Percentiles rank a stretch among this genome's conserved stretches.
phyloP scores from a whole-genome alignment of 2,888 invertebrate genomes.

The Xanthia icteritia region DNA sequence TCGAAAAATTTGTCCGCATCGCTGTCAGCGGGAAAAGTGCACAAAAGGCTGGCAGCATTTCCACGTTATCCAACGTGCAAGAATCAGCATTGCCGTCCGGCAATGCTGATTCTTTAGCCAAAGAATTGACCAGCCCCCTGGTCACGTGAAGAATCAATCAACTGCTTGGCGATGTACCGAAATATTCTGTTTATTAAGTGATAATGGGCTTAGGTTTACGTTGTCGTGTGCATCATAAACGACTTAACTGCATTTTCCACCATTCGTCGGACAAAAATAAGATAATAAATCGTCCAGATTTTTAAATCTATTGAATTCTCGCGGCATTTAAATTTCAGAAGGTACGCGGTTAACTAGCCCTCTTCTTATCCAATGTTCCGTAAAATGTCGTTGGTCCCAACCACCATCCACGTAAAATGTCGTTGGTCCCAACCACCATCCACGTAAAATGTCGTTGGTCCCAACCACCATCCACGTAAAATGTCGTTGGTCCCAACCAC shows the following conservation, averaged over 20 bases:
- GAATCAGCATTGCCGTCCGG: too few relatives aligned
- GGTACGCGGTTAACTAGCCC: not conserved
- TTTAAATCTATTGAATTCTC: not conserved
- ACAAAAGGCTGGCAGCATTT: too few relatives aligned
- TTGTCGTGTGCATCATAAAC: not conserved
- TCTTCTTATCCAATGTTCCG: not conserved
- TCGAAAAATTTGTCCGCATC: too few relatives aligned
- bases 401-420: not conserved
- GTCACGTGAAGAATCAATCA: too few relatives aligned
- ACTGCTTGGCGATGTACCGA: too few relatives aligned
- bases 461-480: constrained; percentile 9
- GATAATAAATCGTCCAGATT: not conserved
- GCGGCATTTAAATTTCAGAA: not conserved
- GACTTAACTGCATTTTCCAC: not conserved
- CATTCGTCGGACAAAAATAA: not conserved
- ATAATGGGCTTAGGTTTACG: not conserved
- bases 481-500: not conserved
- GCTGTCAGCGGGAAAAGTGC: too few relatives aligned
- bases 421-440: not conserved
- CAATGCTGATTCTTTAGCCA: too few relatives aligned
- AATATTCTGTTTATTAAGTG: not conserved
- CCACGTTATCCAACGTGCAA: too few relatives aligned
- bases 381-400: too few relatives aligned
- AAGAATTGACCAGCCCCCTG: too few relatives aligned
- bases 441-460: not conserved